Evolutionary conservation across 2,113 vertebrate species (phyloP).

Genomic region (Ochotona curzoniae): DNA sequence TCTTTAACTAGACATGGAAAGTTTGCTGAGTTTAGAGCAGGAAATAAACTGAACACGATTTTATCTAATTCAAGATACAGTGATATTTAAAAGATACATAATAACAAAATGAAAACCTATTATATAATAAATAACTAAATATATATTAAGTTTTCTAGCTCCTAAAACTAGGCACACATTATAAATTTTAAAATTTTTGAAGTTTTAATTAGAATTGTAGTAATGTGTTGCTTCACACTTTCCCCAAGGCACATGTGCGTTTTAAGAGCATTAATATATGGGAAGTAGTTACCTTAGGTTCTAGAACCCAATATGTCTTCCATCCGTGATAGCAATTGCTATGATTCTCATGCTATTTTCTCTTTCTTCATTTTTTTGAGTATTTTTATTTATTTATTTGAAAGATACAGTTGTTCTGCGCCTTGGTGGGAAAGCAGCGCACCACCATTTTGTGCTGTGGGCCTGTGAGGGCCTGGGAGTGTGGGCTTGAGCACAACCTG

Average conservation of each 20-base stretch:
- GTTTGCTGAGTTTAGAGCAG: conserved; percentile 46
- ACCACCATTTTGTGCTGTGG: too few relatives aligned
- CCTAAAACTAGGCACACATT: conserved; percentile 39
- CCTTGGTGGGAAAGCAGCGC: too few relatives aligned
- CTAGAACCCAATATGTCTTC: background rate
- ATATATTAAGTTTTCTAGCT: background rate
- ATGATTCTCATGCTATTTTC: background rate
- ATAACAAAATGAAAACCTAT: conserved; percentile 43
- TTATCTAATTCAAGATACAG: conserved; percentile 1
- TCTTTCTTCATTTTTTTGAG: background rate
- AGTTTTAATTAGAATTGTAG: background rate
- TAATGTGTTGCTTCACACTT: background rate
- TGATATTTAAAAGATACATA: background rate
- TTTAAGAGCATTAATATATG: background rate
- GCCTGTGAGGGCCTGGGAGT: too few relatives aligned
- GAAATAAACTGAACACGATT: background rate
- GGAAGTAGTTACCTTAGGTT: background rate
- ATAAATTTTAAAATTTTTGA: background rate
- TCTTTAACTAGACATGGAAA: conserved; percentile 32
- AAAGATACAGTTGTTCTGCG: too few relatives aligned
- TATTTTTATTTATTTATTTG: too few relatives aligned
- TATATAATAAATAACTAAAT: conserved; percentile 3
- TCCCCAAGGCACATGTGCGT: background rate
- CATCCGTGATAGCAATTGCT: background rate
- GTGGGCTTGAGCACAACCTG: too few relatives aligned